Base-by-base conservation (phyloP, 2,888 invertebrate species). In the Lissonota sp. region DNA sequence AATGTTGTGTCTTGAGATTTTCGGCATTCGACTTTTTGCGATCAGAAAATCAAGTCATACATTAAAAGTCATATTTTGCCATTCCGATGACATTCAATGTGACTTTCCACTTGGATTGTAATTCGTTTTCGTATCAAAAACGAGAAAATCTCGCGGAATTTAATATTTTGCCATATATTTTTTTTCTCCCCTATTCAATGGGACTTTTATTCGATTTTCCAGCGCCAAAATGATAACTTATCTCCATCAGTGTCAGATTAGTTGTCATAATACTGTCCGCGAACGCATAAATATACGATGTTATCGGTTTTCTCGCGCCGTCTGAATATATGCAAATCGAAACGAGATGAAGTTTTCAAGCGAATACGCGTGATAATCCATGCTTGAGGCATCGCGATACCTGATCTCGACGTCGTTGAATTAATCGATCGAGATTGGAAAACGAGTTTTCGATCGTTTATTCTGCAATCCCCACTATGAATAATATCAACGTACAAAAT, bases 331-430 rank as follows among this genome's bases (percentile, higher is more conserved):
- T 46, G 73, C 73, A 39, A 64, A 64, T 49, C 57, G 74, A 64
- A 66, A 58, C 74, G 64, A 66, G 74, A 74, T 74, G 66, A 74
- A 74, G 66, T 66, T 66, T 74, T 74, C 74, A 64, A 26, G 3
- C 26, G 26, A 26, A 66, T 53, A 14, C 6, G 58, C 58, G 66
- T 49, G 74, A 74, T 74, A 66, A 74, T 74, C 26, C 64, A 74
- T 40, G 57, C 49, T 40, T 26, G 26, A 26, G 26, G 26, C 74
- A 51, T 40, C 53, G 55, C 44, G 74, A 74, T 66, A 74, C 74
- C 49, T 44, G 66, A 66, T 66, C 57, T 58, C 64, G 74, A 66
- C 74, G 74, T 74, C 66, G 74, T 57, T 66, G 74, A 74, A 74
- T 74, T 74, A 74, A 74, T 74, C 58, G 66, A 66, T 12, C 57